These are phyloP conservation scores for Drosophila ogumai DNA, from an alignment of 1,140 invertebrate genomes.

Conservation along the genomic window DNA sequence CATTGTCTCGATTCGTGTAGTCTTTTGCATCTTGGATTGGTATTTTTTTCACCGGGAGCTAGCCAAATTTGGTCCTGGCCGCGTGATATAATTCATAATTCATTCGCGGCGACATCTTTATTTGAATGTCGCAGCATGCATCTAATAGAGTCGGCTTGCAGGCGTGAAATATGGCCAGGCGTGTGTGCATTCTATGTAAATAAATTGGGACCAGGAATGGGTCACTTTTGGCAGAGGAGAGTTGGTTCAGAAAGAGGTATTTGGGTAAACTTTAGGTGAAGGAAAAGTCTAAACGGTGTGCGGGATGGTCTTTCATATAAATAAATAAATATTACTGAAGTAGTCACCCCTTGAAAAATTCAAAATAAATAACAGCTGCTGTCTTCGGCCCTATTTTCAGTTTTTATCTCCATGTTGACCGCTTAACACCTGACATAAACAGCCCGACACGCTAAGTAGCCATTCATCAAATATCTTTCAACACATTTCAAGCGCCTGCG, in stretches of 20 bases:
- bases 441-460: conserved; percentile 53
- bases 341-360: too few species aligned
- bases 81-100: conserved; percentile 84
- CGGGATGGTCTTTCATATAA: too few species aligned
- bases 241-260: neutral
- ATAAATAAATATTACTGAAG: too few species aligned
- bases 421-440: conserved; percentile 13
- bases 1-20: conserved; percentile 61
- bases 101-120: conserved; percentile 79
- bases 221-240: neutral
- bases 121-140: conserved; percentile 56
- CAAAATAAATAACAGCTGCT: neutral
- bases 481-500: conserved; percentile 73
- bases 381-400: neutral
- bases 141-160: conserved; percentile 57
- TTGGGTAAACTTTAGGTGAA: neutral
- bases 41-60: conserved; percentile 36
- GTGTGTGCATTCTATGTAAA: conserved; percentile 31
- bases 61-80: conserved; percentile 73
- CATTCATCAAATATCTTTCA: conserved; percentile 82
- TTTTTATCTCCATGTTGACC: neutral
- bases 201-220: conserved; percentile 19
- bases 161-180: conserved; percentile 47
- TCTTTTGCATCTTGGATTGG: conserved; percentile 31
- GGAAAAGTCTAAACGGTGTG: too few species aligned